These are phyloP conservation scores for Theonella swinhoei DNA, from an alignment of 37 sponge, comb jelly and placozoan genomes.

Conservation along the genomic window DNA sequence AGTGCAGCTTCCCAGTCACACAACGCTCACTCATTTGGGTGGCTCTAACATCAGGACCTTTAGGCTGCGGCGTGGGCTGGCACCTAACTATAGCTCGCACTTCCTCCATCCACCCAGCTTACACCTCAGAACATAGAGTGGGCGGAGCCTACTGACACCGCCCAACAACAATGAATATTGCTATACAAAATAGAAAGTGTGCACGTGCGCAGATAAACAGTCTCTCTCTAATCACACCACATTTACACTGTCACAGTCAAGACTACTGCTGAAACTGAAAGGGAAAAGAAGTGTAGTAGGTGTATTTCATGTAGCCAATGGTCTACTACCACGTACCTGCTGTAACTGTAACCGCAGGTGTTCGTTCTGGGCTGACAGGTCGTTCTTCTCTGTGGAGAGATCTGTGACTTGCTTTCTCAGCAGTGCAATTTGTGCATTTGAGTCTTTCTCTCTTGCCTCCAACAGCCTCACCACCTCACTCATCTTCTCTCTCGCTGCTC, in stretches of 20 bases:
- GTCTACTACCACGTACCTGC: background rate
- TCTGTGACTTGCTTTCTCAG: background rate
- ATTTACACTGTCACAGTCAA: background rate
- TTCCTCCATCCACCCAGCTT: constrained; percentile 30
- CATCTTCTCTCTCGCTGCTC: background rate
- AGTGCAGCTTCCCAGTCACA: background rate
- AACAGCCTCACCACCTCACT: background rate
- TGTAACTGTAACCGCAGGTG: background rate
- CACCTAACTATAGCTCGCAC: background rate
- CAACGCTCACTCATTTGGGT: background rate
- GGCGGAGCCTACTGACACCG: too few species aligned
- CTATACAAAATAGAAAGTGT: too few species aligned
- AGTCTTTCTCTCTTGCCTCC: background rate
- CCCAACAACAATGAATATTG: too few species aligned
- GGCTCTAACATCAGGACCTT: constrained; percentile 31
- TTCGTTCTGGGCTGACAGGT: background rate
- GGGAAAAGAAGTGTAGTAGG: constrained; percentile 4
- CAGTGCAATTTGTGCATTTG: background rate
- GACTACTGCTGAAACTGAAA: background rate
- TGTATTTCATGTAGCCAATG: too few species aligned
- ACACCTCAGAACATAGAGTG: too few species aligned
- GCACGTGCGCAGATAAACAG: too few species aligned
- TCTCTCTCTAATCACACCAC: too few species aligned
- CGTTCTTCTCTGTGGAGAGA: background rate
- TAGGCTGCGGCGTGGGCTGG: constrained; percentile 18